Evolutionary conservation across 2,888 invertebrate genomes (phyloP).

Genomic region (Callyntrura sp.): DNA sequence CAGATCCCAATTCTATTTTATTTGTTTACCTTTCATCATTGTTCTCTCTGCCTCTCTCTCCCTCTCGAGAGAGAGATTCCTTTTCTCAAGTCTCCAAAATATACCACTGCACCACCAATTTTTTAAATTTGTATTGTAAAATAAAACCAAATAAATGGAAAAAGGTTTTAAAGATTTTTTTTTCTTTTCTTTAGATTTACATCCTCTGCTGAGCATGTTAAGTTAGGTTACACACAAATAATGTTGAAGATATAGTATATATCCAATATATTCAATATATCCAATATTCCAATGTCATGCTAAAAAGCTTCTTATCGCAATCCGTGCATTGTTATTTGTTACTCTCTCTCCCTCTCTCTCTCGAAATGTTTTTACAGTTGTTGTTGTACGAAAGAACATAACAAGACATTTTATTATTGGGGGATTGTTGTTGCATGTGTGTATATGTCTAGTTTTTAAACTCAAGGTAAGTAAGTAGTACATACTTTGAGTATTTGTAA

Average conservation of each 20-base stretch:
- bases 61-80: neutral
- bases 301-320: conserved; percentile 56
- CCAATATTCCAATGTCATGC: conserved; percentile 54
- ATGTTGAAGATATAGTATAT: too few species aligned
- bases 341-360: neutral
- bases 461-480: conserved; percentile 27
- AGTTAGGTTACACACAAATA: too few species aligned
- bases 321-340: conserved; percentile 50
- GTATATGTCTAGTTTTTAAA: conserved; percentile 17
- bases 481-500: conserved; percentile 19
- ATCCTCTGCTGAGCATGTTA: neutral
- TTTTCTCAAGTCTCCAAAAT: neutral
- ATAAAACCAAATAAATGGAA: conserved; percentile 13
- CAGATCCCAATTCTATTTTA: neutral
- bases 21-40: conserved; percentile 46
- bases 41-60: neutral
- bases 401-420: conserved; percentile 19
- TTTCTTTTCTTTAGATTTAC: too few species aligned
- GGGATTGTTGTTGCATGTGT: neutral
- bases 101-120: neutral
- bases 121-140: neutral
- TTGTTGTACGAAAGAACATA: conserved; percentile 27
- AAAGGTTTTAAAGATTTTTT: neutral
- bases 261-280: conserved; percentile 8
- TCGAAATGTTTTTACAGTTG: conserved; percentile 40